Base-by-base conservation (phyloP, 23 tunicate species). In the Trididemnum nubilum region DNA sequence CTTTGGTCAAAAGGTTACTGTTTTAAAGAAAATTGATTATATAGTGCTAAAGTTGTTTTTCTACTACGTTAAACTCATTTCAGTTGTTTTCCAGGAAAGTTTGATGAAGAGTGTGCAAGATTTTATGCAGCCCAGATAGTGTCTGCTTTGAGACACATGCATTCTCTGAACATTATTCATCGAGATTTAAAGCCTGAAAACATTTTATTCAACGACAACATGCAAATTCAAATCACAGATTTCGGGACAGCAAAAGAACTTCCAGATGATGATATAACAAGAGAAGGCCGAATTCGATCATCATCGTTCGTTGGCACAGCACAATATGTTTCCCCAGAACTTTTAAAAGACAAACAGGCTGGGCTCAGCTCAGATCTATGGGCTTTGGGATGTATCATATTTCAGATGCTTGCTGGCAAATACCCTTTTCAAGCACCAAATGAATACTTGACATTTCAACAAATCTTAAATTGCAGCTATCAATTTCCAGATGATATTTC, bases 221-320 rank as follows among this genome's bases (percentile, higher is more conserved):
- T 87, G 76, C 90, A 88, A 51, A 88, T 93, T 54, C 94, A 93
- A 75, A 93, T 93, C 67, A 93, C 98, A 22, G 98, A 93, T 66
- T 93, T 93, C 77, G 98, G 98, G 26, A 93, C 98, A 0, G 98
- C 98, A 0, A 93, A 93, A 76, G 84, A 89, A 34, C 36, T 86
- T 22, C 81, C 86, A 12, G 85, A 71, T 12, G 86, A 74, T 57
- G 89, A 85, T 12, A 54, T 39, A 18, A 51, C 37, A 24, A 58
- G 80, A 5, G 74, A 28, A 19, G 83, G 73, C 19, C 3, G 33
- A 1, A 76, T 89, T 36, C 60, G 93, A 0, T 4, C 87, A 1
- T 88, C 93, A 1, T 85, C 94, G 0, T 96, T 96, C 73, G 99
- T 96, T 19, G 99, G 99, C 7, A 91, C 99, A 0, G 99, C 99